Base-by-base conservation (phyloP, 2,797 vertebrate species). In the Onychomys arenicola region DNA sequence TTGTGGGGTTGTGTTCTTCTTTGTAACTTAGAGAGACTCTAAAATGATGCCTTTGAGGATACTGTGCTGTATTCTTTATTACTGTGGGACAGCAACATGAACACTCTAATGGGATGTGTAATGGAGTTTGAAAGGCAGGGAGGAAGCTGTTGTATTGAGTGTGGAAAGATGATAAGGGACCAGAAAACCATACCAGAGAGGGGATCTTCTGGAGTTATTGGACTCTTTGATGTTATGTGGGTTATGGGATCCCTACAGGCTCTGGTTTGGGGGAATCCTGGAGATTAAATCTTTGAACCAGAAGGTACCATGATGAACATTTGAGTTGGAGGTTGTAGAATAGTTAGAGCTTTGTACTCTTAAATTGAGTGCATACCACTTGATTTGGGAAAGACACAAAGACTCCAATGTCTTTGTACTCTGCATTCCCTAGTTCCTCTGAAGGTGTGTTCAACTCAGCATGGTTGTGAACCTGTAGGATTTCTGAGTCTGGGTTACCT, bases 131-230 rank as follows among this genome's bases (percentile, higher is more conserved):
- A 98, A 98, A 98, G 98, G 98, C 92, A 97, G 98, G 98, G 98
- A 98, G 98, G 98, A 98, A 98, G 99, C 98, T 98, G 98, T 99
- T 98, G 98, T 98, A 98, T 98, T 99, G 99, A 99, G 98, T 99
- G 99, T 98, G 98, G 98, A 99, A 99, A 99, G 99, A 99, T 98
- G 98, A 98, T 98, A 98, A 97, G 94, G 94, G 93, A 97, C 98
- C 97, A 97, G 98, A 97, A 98, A 4, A 89, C 49, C 96, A 61
- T 73, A 49, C 17, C 5, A 46, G 1, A 12, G 6, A 29, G 0
- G 0, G 59, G 3, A 34, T 29, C 14, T 49, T 17, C 37, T 34
- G 29, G 71, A 52, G 67, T 13, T 11, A 2, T 57, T 19, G 37
- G 27, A 32, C 32, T 40, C 57, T 65, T 43, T 19, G 63, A 11